Percentiles rank a stretch among this genome's conserved stretches.
These are phyloP conservation scores for Syngnathus typhle DNA, from an alignment of 2,113 vertebrate species.

Conservation along the genomic window DNA sequence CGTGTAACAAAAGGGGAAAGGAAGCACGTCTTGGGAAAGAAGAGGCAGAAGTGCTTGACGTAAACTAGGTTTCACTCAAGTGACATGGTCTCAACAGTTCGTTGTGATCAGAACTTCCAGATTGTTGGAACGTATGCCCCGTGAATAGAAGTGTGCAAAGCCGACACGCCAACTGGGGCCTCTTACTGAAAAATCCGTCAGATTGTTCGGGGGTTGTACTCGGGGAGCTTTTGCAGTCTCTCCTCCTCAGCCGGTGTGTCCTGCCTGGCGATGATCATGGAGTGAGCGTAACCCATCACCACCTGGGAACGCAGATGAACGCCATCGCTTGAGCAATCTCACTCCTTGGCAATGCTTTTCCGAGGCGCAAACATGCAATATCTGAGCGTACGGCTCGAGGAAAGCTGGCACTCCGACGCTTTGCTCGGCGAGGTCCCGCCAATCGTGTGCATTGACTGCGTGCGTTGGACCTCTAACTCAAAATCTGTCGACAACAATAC, in stretches of 20 bases:
- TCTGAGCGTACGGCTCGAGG: neutral
- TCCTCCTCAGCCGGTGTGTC: slow-evolving; percentile 82
- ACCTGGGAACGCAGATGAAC: slow-evolving; percentile 69
- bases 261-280: slow-evolving; percentile 84
- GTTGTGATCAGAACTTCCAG: slow-evolving; percentile 29
- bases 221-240: slow-evolving; percentile 85
- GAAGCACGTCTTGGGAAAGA: slow-evolving; percentile 43
- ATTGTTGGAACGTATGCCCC: slow-evolving; percentile 37
- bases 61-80: slow-evolving; percentile 27
- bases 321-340: neutral
- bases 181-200: slow-evolving; percentile 53
- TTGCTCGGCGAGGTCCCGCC: neutral
- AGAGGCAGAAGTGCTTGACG: slow-evolving; percentile 48
- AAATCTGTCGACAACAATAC: neutral
- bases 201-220: slow-evolving; percentile 92
- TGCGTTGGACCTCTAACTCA: neutral
- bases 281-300: slow-evolving; percentile 88
- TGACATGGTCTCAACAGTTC: slow-evolving; percentile 16
- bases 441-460: neutral
- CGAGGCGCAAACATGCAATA: neutral
- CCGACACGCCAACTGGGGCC: neutral
- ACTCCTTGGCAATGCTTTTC: neutral
- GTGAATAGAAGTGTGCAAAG: slow-evolving; percentile 40
- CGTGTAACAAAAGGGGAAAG: slow-evolving; percentile 42
- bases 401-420: neutral